Evolutionary conservation across 2,888 invertebrate species (phyloP).

Genomic region (Lepidocyrtinus sp.): DNA sequence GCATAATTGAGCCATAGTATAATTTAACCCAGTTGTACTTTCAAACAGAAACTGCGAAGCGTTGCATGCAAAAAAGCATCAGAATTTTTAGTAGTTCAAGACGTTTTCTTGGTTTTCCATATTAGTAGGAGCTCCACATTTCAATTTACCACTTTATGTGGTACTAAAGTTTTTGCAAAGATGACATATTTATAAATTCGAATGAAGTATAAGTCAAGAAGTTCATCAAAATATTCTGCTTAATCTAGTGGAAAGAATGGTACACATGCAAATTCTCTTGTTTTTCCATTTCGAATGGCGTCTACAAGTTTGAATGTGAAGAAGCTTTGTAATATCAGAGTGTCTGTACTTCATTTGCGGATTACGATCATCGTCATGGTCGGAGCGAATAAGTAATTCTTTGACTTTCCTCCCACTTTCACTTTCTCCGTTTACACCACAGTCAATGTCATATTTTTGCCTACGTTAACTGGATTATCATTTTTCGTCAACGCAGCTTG

Average conservation of each 20-base stretch:
- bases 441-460: not conserved
- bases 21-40: too few relatives aligned
- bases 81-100: not conserved
- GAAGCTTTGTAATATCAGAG: not conserved
- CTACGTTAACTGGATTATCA: not conserved
- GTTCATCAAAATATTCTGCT: constrained; percentile 3
- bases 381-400: not conserved
- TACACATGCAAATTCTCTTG: constrained; percentile 45
- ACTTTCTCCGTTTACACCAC: not conserved
- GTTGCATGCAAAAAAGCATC: not conserved
- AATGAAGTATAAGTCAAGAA: constrained; percentile 5
- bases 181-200: not conserved
- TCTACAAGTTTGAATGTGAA: not conserved
- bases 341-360: constrained; percentile 8
- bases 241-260: constrained; percentile 41
- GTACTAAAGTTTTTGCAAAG: not conserved
- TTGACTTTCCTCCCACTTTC: not conserved
- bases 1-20: not conserved
- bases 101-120: not conserved
- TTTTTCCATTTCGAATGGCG: constrained; percentile 10
- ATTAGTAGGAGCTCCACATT: too few relatives aligned
- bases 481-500: not conserved
- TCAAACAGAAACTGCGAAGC: not conserved
- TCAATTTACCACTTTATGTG: not conserved
- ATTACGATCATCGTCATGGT: constrained; percentile 11